Conservation (phyloP, 2,797 vertebrate genomes). For the Acanthopagrus latus region DNA sequence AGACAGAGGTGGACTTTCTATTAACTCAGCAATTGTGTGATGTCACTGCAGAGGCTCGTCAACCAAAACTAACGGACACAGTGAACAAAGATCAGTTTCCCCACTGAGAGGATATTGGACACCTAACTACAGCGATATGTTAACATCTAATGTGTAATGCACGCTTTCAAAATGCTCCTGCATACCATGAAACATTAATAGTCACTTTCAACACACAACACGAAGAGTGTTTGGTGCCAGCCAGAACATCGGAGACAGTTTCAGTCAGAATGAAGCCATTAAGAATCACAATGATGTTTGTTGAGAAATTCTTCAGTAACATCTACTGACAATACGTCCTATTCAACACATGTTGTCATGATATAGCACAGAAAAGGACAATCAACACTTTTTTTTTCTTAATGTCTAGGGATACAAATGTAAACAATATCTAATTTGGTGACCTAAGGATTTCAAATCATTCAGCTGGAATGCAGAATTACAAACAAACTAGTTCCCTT, state of each 20-base stretch:
- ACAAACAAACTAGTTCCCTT: slow-evolving; percentile 78
- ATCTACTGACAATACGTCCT: slow-evolving; percentile 47
- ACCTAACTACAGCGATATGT: slow-evolving; percentile 44
- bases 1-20: slow-evolving; percentile 63
- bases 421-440: slow-evolving; percentile 79
- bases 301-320: slow-evolving; percentile 51
- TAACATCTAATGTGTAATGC: slow-evolving; percentile 34
- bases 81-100: slow-evolving; percentile 37
- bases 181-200: slow-evolving; percentile 25
- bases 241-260: slow-evolving; percentile 36
- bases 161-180: slow-evolving; percentile 23
- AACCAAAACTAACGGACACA: slow-evolving; percentile 42
- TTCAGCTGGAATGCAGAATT: slow-evolving; percentile 78
- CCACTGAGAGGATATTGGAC: slow-evolving; percentile 17
- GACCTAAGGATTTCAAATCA: slow-evolving; percentile 61
- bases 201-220: slow-evolving; percentile 37
- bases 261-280: slow-evolving; percentile 39
- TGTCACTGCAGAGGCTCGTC: slow-evolving; percentile 30
- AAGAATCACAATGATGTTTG: slow-evolving; percentile 33
- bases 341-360: slow-evolving; percentile 45
- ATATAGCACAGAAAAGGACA: slow-evolving; percentile 53
- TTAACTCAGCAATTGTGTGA: slow-evolving; percentile 24
- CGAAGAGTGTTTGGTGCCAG: slow-evolving; percentile 47
- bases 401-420: slow-evolving; percentile 65
- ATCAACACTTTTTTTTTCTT: slow-evolving; percentile 24